Evolutionary conservation across 1,140 invertebrate species (phyloP), one percentile per base, ranked within the genome.

Genomic region (Odontomachus brunneus): DNA sequence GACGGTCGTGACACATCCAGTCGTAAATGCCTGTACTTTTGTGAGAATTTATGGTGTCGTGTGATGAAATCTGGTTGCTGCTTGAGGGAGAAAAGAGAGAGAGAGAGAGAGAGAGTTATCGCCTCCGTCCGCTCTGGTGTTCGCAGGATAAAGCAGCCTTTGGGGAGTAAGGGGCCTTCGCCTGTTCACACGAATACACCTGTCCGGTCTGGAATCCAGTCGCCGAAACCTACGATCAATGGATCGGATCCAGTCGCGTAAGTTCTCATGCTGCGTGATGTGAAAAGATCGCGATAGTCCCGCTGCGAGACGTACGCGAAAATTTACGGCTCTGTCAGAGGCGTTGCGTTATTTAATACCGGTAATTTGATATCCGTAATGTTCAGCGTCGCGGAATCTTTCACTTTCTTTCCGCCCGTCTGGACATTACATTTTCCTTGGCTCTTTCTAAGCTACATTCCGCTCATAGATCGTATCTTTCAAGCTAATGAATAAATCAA

Each of bases 61-160:
- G 63, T 15, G 33, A 55, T 12, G 33, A 59, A 69, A 71, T 24
- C 44, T 57, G 65, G 66, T 19, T 63, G 26, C 59, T 1, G 17
- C 44, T 11, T 11, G 38, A 44, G 38, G 38, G 3, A 11, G 2
- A 33, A 3, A n/a, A 44, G 38, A 7, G 3, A 11, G 29, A 33
- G 29, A 33, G 2, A 33, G 29, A 33, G 29, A 33, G 29, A 44
- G 19, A 24, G 29, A 63, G 15, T 71, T 74, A 90, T 75, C 73
- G 33, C 2, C 53, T 15, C 15, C 29, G 71, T 82, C n/a, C 62
- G 19, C 66, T 82, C 83, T 67, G 55, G 14, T 65, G 89, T 82
- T 93, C 92, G n/a, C 88, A 94, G 93, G 59, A 92, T 92, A 69
- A 94, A 94, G 69, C 90, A 91, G 69, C 92, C 93, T 82, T 71